Evolutionary conservation across 2,797 vertebrate species (phyloP), one percentile per base, ranked within the genome.

Genomic region (Gephyroberyx darwinii): DNA sequence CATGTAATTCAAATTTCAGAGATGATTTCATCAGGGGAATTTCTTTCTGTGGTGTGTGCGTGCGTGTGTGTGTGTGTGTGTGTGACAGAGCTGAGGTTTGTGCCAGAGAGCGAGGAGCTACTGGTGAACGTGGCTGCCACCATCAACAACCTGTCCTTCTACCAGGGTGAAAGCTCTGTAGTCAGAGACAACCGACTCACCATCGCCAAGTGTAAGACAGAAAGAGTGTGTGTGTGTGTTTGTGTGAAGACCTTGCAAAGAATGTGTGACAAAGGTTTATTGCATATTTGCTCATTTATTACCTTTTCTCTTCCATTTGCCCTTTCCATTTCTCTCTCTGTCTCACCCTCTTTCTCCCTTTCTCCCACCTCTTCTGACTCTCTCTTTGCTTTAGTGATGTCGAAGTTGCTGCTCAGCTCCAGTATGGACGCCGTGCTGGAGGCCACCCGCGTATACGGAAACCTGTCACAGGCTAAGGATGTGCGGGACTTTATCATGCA

Each of bases 61-160:
- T 45, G 37, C 41, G 68, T 55, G 35, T 70, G 67, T 50, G 22
- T 69, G 53, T 74, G 12, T 59, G 62, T 80, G 61, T 71, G 59
- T 56, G 8, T 84, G 55, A 74, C 91, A 99, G 97, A 97, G 86
- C 84, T 92, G 83, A 95, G 94, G 81, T 92, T 94, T 13, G 84
- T 96, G 5, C 88, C 92, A 30, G 93, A 95, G 66, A 96, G 94
- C 58, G 93, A 96, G 78, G 97, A 98, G 89, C 84, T 99, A 65
- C 78, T 97, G 84, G 93, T 98, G 88, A 98, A 95, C 48, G 89
- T 95, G 14, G 91, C 93, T 0, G 94, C 95, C 71, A 76, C 96
- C 61, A 92, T 99, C 91, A 98, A 96, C 93, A 99, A 99, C 84
- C 92, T 99, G 71, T 98, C 96, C 10, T 99, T 94, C 90, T 98